phyloP scores from a whole-genome alignment of 37 sponge, comb jelly and placozoan species.

The Petrosia ficiformis region DNA sequence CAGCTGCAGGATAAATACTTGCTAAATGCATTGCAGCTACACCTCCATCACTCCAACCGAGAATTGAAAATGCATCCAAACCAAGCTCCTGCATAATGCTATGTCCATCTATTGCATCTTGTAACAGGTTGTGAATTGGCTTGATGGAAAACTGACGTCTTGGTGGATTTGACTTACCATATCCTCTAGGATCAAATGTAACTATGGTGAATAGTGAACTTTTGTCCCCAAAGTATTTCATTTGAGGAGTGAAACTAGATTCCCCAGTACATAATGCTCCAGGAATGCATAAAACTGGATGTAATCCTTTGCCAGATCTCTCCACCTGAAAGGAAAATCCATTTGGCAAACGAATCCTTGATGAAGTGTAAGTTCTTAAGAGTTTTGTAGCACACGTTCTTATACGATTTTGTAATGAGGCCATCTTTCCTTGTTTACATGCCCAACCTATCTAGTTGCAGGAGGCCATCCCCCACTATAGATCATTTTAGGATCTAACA shows the following conservation, averaged over 20 bases:
- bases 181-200: conserved; percentile 42
- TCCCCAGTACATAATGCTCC: conserved; percentile 42
- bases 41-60: conserved; percentile 87
- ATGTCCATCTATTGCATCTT: conserved; percentile 52
- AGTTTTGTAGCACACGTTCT: too few relatives aligned
- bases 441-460: too few relatives aligned
- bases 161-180: conserved; percentile 53
- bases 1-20: conserved; percentile 27
- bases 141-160: conserved; percentile 7
- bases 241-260: conserved; percentile 28
- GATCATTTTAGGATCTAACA: too few relatives aligned
- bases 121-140: conserved; percentile 10
- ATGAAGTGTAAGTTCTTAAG: too few relatives aligned
- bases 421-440: too few relatives aligned
- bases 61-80: conserved; percentile 42
- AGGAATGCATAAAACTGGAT: conserved; percentile 40
- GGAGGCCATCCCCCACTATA: too few relatives aligned
- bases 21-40: conserved; percentile 45
- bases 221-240: conserved; percentile 32
- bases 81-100: conserved; percentile 44
- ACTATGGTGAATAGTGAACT: conserved; percentile 27
- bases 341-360: not conserved
- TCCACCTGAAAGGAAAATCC: not conserved
- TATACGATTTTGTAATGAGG: too few relatives aligned
- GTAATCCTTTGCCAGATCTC: conserved; percentile 21